Conservation (phyloP, 1,140 invertebrate species). For the Eumaeus atala region DNA sequence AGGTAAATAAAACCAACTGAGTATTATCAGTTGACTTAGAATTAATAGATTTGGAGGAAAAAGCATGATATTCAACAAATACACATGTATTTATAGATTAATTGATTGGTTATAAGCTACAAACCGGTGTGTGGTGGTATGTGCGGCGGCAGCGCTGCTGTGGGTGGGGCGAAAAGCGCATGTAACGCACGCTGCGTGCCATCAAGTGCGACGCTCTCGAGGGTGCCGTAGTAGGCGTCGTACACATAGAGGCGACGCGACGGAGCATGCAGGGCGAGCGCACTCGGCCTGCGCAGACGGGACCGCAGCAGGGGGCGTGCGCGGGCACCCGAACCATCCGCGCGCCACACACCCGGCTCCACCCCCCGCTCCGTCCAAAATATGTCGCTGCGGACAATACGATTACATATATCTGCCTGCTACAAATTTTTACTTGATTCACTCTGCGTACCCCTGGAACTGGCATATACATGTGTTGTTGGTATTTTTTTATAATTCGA, state of each 20-base stretch:
- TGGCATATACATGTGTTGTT: no score
- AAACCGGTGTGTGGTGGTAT: slow-evolving; percentile 1
- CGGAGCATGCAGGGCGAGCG: slow-evolving; percentile 76
- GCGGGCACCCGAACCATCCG: slow-evolving; percentile 24
- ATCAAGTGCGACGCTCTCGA: slow-evolving; percentile 35
- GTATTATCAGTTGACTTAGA: background rate
- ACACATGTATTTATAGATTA: no score
- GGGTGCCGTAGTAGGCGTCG: slow-evolving; percentile 36
- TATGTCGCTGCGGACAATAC: slow-evolving; percentile 26
- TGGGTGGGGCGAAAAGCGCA: slow-evolving; percentile 30
- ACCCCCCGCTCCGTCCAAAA: slow-evolving; percentile 48
- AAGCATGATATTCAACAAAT: no score
- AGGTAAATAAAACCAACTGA: background rate
- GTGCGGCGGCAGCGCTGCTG: slow-evolving; percentile 17
- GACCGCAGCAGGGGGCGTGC: slow-evolving; percentile 26
- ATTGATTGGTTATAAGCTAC: background rate
- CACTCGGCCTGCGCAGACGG: slow-evolving; percentile 74
- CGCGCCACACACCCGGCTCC: slow-evolving; percentile 29
- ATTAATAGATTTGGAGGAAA: no score
- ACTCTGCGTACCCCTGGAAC: no score
- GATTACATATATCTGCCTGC: no score
- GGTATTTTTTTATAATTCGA: no score
- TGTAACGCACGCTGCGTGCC: slow-evolving; percentile 31
- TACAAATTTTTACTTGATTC: no score
- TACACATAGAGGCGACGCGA: slow-evolving; percentile 42